phyloP scores from a whole-genome alignment of 2,797 vertebrate genomes.

The Sebastes kiyomatsui region DNA sequence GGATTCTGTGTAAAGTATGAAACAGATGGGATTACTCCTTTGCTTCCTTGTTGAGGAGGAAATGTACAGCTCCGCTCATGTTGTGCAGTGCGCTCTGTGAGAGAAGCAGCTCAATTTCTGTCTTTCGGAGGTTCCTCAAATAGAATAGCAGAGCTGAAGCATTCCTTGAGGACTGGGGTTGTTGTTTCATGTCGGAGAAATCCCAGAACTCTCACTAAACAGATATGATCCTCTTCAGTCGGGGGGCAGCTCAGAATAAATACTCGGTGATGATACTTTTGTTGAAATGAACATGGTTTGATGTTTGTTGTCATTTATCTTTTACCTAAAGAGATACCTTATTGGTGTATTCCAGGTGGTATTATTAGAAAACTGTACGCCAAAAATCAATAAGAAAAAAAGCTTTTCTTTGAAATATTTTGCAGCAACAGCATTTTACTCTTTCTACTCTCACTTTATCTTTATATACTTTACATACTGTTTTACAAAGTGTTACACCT shows the following conservation, averaged over 20 bases:
- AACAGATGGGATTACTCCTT: slow-evolving; percentile 16
- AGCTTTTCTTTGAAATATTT: background rate
- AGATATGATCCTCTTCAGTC: slow-evolving; percentile 17
- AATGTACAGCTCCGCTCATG: slow-evolving; percentile 17
- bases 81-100: slow-evolving; percentile 24
- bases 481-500: no score
- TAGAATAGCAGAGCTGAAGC: slow-evolving; percentile 40
- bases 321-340: background rate
- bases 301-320: background rate
- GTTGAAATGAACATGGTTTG: slow-evolving; percentile 8
- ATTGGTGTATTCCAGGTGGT: background rate
- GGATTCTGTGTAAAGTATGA: background rate
- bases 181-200: slow-evolving; percentile 45
- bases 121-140: slow-evolving; percentile 38
- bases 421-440: background rate
- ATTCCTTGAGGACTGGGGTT: slow-evolving; percentile 41
- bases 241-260: slow-evolving; percentile 27
- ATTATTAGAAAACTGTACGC: background rate
- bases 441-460: no score
- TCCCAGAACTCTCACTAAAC: slow-evolving; percentile 17
- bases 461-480: no score
- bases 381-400: background rate
- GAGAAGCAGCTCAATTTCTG: slow-evolving; percentile 30
- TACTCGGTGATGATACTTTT: background rate
- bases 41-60: slow-evolving; percentile 7